Base-by-base conservation (phyloP, 2,113 vertebrate genomes). In the Syrmaticus mikado region DNA sequence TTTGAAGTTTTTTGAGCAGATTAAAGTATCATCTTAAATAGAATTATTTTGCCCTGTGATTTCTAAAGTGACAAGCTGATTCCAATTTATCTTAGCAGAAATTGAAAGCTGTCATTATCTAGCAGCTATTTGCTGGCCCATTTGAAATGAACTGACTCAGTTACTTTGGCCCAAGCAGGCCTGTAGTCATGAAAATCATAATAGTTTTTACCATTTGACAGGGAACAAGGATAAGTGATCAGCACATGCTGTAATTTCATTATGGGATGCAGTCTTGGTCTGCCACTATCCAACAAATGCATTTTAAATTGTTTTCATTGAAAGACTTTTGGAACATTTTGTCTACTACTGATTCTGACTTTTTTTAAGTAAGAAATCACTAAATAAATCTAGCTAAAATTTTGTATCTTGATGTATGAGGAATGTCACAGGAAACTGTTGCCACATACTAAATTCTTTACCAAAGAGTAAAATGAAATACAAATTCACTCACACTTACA, bases 291-390 rank as follows among this genome's bases (percentile, higher is more conserved):
- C 43, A 60, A 67, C 7, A 72, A 90, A 64, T 9, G 30, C 22
- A 66, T 66, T 92, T 73, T 65, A 65, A 85, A 73, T 6, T 4
- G 2, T 67, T 65, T 87, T 30, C 48, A 40, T 41, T 67, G 24
- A 61, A 66, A 14, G 2, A 66, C 30, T 89, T 74, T 43, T 78
- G 18, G 21, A 67, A 24, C 70, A 86, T 70, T 79, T 40, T 41
- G 41, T 58, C 57, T 27, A 60, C 8, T 58, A 58, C 10, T 0
- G 0, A 45, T 57, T 67, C 86, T 81, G 19, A 46, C 5, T 45
- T 82, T 93, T 88, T 73, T 16, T 57, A 76, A 89, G 18, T n/a
- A 36, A 90, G 46, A 82, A 72, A 61, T 65, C 14, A 48, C 18
- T 68, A 85, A 80, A 15, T 17, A 72, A 75, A 52, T 61, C 55